Conservation (phyloP, 2,888 invertebrate species). For the Tetranychus piercei region DNA sequence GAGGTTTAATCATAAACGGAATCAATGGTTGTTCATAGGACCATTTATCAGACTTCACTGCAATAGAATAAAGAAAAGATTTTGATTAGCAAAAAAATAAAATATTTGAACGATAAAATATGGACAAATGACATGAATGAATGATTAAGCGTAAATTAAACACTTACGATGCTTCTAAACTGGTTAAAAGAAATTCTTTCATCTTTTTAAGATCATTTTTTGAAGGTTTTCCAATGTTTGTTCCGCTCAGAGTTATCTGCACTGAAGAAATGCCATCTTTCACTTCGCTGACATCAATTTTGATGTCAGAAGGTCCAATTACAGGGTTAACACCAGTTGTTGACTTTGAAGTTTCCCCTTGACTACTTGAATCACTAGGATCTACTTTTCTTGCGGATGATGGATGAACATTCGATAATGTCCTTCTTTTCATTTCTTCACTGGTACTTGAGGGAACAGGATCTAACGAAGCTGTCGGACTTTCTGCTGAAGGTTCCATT, state of each 20-base stretch:
- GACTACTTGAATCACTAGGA: neutral
- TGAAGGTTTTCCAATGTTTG: slow-evolving; percentile 13
- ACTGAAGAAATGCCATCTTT: slow-evolving; percentile 26
- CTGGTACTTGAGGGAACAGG: neutral
- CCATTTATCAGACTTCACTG: too few species aligned
- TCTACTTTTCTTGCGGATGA: neutral
- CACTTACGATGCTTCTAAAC: slow-evolving; percentile 24
- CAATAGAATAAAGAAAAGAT: too few species aligned
- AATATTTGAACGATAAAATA: too few species aligned
- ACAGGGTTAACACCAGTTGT: slow-evolving; percentile 3
- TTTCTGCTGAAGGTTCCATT: slow-evolving; percentile 13
- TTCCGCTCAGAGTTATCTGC: slow-evolving; percentile 19
- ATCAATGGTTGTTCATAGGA: too few species aligned
- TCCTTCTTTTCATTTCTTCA: neutral
- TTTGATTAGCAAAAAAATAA: too few species aligned
- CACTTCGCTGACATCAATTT: slow-evolving; percentile 28
- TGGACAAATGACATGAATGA: too few species aligned
- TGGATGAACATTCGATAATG: neutral
- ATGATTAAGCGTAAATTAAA: neutral
- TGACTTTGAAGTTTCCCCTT: neutral
- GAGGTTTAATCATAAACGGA: too few species aligned
- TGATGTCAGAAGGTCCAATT: slow-evolving; percentile 18
- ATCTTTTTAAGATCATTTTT: slow-evolving; percentile 21
- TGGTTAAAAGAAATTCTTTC: slow-evolving; percentile 23
- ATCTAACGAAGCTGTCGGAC: neutral